phyloP scores from a whole-genome alignment of 2,113 vertebrate genomes.

The Cercopithecus mona region DNA sequence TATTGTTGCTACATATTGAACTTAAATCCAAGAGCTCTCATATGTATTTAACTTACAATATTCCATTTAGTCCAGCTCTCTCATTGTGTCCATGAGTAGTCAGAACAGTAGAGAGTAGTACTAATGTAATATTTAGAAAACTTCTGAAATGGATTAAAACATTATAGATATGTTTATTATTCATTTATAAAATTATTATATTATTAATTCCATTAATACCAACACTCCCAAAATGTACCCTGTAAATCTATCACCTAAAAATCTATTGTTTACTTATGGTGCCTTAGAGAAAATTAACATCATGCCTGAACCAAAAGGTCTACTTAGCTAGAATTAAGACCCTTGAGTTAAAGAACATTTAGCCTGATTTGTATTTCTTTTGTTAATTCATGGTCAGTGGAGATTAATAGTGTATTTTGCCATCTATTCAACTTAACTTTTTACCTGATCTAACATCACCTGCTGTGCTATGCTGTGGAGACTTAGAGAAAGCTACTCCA shows the following conservation, averaged over 20 bases:
- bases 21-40: not conserved
- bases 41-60: not conserved
- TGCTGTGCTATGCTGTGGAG: slow-evolving; percentile 40
- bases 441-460: slow-evolving; percentile 21
- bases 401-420: slow-evolving; percentile 57
- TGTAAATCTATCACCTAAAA: not conserved
- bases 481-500: slow-evolving; percentile 8
- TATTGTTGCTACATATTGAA: not conserved
- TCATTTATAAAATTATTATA: not conserved
- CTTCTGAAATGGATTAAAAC: not conserved
- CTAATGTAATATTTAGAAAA: not conserved
- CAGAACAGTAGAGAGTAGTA: not conserved
- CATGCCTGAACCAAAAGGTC: not conserved
- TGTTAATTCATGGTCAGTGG: slow-evolving; percentile 53
- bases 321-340: slow-evolving; percentile 18
- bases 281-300: not conserved
- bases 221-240: not conserved
- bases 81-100: not conserved
- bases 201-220: not conserved
- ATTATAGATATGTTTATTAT: not conserved
- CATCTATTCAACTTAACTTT: slow-evolving; percentile 61
- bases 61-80: not conserved
- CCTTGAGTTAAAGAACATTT: slow-evolving; percentile 19
- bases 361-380: slow-evolving; percentile 47
- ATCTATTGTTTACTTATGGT: not conserved